Evolutionary conservation across 2,797 vertebrate species (phyloP), one percentile per base, ranked within the genome.

Genomic region (Pseudomugil tenellus): DNA sequence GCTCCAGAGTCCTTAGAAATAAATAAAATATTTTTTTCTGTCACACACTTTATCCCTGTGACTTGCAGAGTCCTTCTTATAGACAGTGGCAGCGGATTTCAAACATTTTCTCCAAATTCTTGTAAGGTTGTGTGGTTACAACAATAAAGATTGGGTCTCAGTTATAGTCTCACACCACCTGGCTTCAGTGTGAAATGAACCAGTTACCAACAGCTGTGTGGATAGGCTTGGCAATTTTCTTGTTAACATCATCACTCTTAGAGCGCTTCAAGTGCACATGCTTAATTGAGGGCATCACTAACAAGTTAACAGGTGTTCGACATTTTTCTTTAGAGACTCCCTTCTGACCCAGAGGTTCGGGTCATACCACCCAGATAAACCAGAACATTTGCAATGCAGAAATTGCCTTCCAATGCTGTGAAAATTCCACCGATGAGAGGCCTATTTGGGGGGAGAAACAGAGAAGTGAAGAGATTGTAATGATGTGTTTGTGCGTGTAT

Each of bases 61-160:
- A 46, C 46, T 66, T 28, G 17, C 66, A 60, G 58, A 74, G 53
- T 26, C 58, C 41, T 51, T 76, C 70, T 70, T 60, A 53, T 17
- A 72, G 56, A 77, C 61, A 39, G 53, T 72, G 76, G 57, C 49
- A 63, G 69, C 9, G 10, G 52, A 71, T 86, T 87, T 87, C 72
- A 84, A 84, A 88, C 88, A 87, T 85, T 88, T 73, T 51, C 41
- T 80, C 51, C 26, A 68, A 83, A 83, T 65, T 84, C 80, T 75
- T 65, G 70, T 81, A 72, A 79, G 73, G 65, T 77, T 81, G 70
- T 71, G 67, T 63, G 70, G 67, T 65, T 56, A 25, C 68, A 76
- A 62, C 74, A 69, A 63, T 72, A 72, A 83, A 67, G 70, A 65
- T 21, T 37, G 35, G 46, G 53, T 80, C 63, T 83, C 76, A 76